Evolutionary conservation across 2,888 invertebrate genomes (phyloP).

Genomic region (Caprella mutica): DNA sequence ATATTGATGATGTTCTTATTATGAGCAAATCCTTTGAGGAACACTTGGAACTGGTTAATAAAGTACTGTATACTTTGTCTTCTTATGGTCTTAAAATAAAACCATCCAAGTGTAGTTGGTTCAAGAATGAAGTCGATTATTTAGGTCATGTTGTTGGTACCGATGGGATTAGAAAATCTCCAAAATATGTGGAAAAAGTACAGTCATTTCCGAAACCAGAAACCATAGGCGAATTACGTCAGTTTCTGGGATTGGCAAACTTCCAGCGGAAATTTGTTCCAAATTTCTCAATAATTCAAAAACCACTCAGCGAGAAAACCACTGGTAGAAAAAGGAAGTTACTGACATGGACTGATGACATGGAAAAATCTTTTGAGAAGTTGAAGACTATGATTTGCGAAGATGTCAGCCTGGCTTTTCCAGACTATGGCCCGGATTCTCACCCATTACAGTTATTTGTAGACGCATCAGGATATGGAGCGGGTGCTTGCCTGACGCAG

Average conservation of each 20-base stretch:
- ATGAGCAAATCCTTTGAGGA: not conserved
- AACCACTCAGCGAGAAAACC: not conserved
- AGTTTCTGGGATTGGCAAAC: not conserved
- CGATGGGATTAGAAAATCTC: not conserved
- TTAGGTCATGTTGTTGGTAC: slow-evolving; percentile 1
- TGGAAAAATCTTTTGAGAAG: not conserved
- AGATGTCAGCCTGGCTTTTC: not conserved
- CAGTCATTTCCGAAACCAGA: not conserved
- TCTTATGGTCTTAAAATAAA: not conserved
- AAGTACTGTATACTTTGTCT: not conserved
- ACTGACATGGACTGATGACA: not conserved
- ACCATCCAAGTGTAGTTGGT: not conserved
- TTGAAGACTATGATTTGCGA: not conserved
- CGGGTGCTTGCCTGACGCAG: not conserved
- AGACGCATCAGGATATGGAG: not conserved
- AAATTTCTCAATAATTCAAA: not conserved
- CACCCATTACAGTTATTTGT: not conserved
- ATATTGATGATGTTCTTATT: not conserved
- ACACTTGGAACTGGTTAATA: not conserved
- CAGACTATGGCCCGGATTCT: not conserved
- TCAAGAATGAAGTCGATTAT: not conserved
- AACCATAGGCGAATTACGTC: not conserved
- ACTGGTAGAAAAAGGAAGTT: not conserved
- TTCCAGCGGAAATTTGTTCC: slow-evolving; percentile 1
- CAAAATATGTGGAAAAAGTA: not conserved